phyloP scores from a whole-genome alignment of 2,797 vertebrate genomes.

The Mallotus villosus region DNA sequence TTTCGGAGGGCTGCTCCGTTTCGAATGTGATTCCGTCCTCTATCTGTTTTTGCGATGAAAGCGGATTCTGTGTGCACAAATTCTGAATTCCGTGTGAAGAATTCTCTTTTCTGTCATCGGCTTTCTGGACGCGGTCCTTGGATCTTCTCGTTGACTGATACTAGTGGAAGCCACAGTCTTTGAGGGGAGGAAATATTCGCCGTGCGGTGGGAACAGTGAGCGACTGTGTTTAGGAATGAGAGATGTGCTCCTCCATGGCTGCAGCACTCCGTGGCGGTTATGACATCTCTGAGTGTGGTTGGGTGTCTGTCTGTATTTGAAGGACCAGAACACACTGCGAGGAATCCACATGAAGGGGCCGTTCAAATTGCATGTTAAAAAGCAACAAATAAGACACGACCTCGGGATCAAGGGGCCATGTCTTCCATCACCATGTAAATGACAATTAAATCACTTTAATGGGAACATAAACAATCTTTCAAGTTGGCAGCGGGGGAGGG shows the following conservation, averaged over 20 bases:
- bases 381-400: constrained; percentile 53
- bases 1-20: too few species aligned
- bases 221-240: constrained; percentile 24
- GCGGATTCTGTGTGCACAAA: too few species aligned
- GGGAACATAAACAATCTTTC: constrained; percentile 12
- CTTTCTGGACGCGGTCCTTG: background rate
- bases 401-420: constrained; percentile 32
- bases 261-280: constrained; percentile 40
- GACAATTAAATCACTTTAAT: constrained; percentile 33
- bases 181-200: background rate
- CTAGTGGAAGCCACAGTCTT: background rate
- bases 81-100: too few species aligned
- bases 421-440: constrained; percentile 23
- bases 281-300: constrained; percentile 67
- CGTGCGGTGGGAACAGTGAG: background rate
- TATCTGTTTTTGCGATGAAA: too few species aligned
- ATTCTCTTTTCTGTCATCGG: background rate
- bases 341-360: constrained; percentile 57
- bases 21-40: too few species aligned
- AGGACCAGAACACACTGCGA: constrained; percentile 37
- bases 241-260: constrained; percentile 23
- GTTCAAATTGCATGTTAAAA: constrained; percentile 45
- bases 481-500: constrained; percentile 10
- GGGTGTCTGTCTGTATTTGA: constrained; percentile 42
- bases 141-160: background rate